Conservation (phyloP, 2,797 vertebrate genomes). For the Pangasius macronema region DNA sequence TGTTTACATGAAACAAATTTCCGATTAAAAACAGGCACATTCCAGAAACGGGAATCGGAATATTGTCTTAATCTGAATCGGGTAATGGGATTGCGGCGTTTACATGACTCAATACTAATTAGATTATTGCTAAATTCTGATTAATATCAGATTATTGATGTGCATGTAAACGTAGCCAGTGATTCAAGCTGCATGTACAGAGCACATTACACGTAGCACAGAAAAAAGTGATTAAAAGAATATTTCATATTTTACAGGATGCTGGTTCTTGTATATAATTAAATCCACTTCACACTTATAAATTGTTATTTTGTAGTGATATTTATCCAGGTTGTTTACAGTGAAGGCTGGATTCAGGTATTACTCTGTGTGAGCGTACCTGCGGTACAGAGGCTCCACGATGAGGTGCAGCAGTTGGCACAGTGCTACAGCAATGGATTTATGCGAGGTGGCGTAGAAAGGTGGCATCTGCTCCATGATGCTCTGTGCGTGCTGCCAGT, state of each 20-base stretch:
- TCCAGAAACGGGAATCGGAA: too few relatives aligned
- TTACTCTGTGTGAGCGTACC: conserved; percentile 69
- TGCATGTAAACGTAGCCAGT: too few relatives aligned
- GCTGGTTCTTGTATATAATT: not conserved
- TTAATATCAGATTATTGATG: too few relatives aligned
- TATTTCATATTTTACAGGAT: not conserved
- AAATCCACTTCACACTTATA: not conserved
- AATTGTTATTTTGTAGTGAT: not conserved
- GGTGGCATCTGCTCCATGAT: conserved; percentile 99
- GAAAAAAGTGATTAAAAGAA: not conserved
- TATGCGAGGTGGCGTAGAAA: conserved; percentile 93
- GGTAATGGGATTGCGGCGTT: too few relatives aligned
- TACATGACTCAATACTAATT: too few relatives aligned
- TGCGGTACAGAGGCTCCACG: conserved; percentile 93
- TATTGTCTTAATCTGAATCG: too few relatives aligned
- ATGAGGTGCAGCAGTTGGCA: conserved; percentile 94
- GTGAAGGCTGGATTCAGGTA: not conserved
- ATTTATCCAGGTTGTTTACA: not conserved
- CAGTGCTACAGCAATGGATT: conserved; percentile 90
- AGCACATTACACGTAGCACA: not conserved
- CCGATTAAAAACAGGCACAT: too few relatives aligned
- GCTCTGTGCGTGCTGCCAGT: conserved; percentile 95
- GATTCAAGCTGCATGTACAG: not conserved
- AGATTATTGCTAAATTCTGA: too few relatives aligned
- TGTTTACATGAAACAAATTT: too few relatives aligned